phyloP scores from a whole-genome alignment of 2,888 invertebrate genomes.

The Calliopum simillimum region DNA sequence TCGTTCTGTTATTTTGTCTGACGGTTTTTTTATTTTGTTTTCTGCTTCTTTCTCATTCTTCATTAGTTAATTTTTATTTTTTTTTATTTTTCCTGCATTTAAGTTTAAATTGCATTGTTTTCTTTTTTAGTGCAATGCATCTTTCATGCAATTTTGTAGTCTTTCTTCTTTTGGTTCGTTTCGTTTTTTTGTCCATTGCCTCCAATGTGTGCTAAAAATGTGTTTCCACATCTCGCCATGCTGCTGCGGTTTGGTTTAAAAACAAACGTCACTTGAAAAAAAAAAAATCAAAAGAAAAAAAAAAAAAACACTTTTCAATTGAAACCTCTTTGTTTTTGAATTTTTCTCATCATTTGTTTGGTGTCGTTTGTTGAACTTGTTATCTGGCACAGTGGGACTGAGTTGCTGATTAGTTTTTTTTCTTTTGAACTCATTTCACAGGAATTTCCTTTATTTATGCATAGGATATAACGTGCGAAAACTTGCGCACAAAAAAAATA shows the following conservation, averaged over 20 bases:
- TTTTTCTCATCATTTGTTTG: slow-evolving; percentile 1
- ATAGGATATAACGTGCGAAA: no score
- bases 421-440: no score
- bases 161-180: neutral
- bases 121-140: neutral
- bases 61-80: neutral
- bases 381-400: no score
- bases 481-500: no score
- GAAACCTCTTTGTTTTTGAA: slow-evolving; percentile 5
- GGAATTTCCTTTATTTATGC: no score
- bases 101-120: neutral
- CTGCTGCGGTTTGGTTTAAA: neutral
- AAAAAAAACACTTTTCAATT: neutral
- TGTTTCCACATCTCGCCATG: neutral
- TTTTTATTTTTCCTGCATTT: neutral
- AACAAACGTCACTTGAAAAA: neutral
- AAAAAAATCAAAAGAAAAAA: neutral
- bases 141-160: neutral
- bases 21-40: neutral
- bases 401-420: no score
- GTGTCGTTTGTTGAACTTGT: neutral
- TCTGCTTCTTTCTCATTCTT: neutral
- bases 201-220: slow-evolving; percentile 4
- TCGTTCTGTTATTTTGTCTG: no score
- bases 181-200: neutral